Evolutionary conservation across 2,797 vertebrate genomes (phyloP), one percentile per base, ranked within the genome.

Genomic region (Semaprochilodus insignis): DNA sequence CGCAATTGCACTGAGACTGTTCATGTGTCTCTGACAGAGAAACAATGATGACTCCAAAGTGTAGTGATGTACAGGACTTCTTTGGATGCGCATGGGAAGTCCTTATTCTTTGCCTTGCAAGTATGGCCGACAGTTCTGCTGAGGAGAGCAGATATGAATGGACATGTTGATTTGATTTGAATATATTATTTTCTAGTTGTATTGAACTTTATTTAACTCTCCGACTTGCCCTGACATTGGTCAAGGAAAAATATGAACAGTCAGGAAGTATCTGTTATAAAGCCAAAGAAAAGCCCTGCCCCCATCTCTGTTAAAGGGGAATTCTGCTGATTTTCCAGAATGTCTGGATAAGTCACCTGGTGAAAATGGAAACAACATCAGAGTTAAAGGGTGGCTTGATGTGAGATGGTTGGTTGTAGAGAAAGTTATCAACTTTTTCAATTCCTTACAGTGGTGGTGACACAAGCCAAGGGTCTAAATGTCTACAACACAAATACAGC

Each of bases 81-180:
- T 27, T 55, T 59, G 65, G 66, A 23, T 25, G 44, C 16, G n/a
- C 77, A 79, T 25, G 36, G 77, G 25, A 69, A 69, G 48, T 36
- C 40, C 23, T 1, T 19, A 36, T 44, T 25, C 17, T 63, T 31
- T 40, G 54, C 73, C 54, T 57, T 62, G 19, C 36, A 59, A 14
- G 55, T 80, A 70, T 70, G 27, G 2, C 66, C 69, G 48, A 71
- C 54, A 76, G 55, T 63, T 84, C 66, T 84, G 83, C 78, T 72
- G 73, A 75, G 4, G 66, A 65, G 57, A 80, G 83, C 59, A 57
- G 59, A 74, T 48, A 80, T 54, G 72, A 84, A 80, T 27, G 27
- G 21, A 84, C n/a, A 25, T 51, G 60, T 80, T 13, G n/a, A 54
- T 52, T 40, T 83, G n/a, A 40, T 74, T 51, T 48, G 55, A 25